Evolutionary conservation across 1,140 invertebrate genomes (phyloP), one percentile per base, ranked within the genome.

Genomic region (Euschistus heros): DNA sequence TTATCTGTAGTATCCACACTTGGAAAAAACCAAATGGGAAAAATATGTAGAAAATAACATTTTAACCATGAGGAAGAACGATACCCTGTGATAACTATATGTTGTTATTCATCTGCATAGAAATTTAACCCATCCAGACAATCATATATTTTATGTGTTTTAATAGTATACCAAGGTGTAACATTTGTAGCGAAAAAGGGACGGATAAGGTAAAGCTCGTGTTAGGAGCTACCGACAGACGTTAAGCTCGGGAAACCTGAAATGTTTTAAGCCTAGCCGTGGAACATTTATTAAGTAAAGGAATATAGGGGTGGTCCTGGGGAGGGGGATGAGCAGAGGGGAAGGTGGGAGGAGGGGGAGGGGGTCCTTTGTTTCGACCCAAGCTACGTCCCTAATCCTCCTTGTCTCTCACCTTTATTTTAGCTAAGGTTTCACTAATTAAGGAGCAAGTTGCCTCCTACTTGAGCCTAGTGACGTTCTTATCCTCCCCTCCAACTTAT

Each of bases 381-480:
- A 1, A 8, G 22, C 24, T 55, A 22, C 24, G 20, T 26, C 54
- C 24, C 54, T 57, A 57, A 57, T 15, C 54, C 54, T 26, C 54
- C 54, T 57, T 57, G 54, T 57, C 24, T 57, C 54, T 22, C 24
- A 57, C 54, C 24, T 57, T 57, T 57, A 57, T 57, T 57, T 57
- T 57, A 57, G 15, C 54, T 57, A 57, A 26, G 54, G 20, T 24
- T 57, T 57, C 54, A 24, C 47, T 50, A 50, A 50, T 50, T 50
- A 50, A 50, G 47, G 47, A 50, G 47, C n/a, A 50, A 50, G 47
- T 50, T 50, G n/a, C 22, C n/a, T 22, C 47, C n/a, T 50, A 50
- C 47, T 50, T 18, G n/a, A 20, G 22, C 47, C 47, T 50, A 50
- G 47, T 50, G 47, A 50, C 47, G 47, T 22, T 50, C 47, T 50